Evolutionary conservation across 2,113 vertebrate species (phyloP), one percentile per base, ranked within the genome.

Genomic region (Aldabrachelys gigantea): DNA sequence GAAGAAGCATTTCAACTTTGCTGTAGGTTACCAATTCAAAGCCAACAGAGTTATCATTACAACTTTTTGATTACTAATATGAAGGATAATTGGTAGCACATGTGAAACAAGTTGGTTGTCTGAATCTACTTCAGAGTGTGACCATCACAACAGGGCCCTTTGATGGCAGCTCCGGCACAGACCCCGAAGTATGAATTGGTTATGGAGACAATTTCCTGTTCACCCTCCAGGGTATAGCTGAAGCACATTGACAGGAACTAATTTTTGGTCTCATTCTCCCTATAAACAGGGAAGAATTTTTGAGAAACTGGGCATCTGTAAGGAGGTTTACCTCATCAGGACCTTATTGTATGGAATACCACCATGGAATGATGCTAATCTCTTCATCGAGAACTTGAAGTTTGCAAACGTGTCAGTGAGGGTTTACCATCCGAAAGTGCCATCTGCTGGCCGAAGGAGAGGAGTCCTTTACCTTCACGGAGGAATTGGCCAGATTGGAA

Each of bases 381-480:
- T 99, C 6, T 57, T 94, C 69, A 98, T 98, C 82, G 98, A 96
- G 41, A 89, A 99, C 92, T n/a, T 97, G 76, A 93, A 0, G 19
- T 99, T 99, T 85, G 97, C 97, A 31, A 97, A 92, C 1, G 97
- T 98, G 86, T 83, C 98, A 17, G 98, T 98, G 89, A 98, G 98
- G 90, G 94, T 99, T 53, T 99, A 99, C 81, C 97, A 98, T 90
- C 98, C 98, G 29, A 98, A 96, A n/a, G 1, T 88, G 8, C 35
- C 88, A 22, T 97, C 95, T 38, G 87, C 41, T 0, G 95, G 95
- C 25, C 93, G 85, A 85, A 95, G 95, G 80, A 95, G 95, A 97
- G 98, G 98, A 78, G 88, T 99, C 6, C 27, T 99, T 49, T 99
- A 98, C 93, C 98, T 98, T 87, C 98, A 99, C 2, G 98, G 98